Conservation (phyloP, 2,888 invertebrate species). For the Druceiella hillmani region DNA sequence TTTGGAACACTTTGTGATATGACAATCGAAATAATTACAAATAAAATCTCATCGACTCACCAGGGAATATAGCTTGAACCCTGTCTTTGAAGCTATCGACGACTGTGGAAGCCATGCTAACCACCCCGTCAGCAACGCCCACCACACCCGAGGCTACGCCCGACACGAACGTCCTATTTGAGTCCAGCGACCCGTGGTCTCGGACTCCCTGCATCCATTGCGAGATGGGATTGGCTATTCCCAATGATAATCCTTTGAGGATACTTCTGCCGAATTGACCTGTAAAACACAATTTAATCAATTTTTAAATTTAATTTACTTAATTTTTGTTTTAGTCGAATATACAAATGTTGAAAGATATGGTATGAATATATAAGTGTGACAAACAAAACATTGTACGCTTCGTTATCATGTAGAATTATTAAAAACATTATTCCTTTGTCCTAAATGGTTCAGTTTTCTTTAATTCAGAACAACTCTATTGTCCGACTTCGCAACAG, state of each 20-base stretch:
- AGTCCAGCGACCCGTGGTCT: slow-evolving; percentile 57
- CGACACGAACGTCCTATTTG: slow-evolving; percentile 51
- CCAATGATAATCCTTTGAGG: slow-evolving; percentile 39
- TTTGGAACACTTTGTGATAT: not conserved
- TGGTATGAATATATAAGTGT: no score
- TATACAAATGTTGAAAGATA: no score
- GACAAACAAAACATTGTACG: no score
- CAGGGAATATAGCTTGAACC: slow-evolving; percentile 54
- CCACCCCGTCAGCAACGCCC: slow-evolving; percentile 30
- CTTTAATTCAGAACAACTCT: no score
- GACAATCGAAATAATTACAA: no score
- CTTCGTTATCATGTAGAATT: no score
- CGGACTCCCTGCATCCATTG: slow-evolving; percentile 52
- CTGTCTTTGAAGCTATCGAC: slow-evolving; percentile 47
- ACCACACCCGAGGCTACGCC: slow-evolving; percentile 41
- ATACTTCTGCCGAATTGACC: slow-evolving; percentile 48
- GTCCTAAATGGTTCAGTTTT: no score
- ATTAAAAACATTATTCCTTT: no score
- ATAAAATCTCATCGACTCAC: slow-evolving; percentile 29
- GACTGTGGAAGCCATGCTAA: slow-evolving; percentile 38
- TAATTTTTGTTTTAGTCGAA: not conserved
- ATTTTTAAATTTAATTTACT: not conserved
- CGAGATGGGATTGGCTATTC: slow-evolving; percentile 47
- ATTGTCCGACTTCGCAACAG: no score
- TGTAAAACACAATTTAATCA: no score